A percentile compares a stretch with the other conserved stretches of the same genome.
Conservation (phyloP, 2,888 invertebrate genomes). For the Linhomoeus sp. region DNA sequence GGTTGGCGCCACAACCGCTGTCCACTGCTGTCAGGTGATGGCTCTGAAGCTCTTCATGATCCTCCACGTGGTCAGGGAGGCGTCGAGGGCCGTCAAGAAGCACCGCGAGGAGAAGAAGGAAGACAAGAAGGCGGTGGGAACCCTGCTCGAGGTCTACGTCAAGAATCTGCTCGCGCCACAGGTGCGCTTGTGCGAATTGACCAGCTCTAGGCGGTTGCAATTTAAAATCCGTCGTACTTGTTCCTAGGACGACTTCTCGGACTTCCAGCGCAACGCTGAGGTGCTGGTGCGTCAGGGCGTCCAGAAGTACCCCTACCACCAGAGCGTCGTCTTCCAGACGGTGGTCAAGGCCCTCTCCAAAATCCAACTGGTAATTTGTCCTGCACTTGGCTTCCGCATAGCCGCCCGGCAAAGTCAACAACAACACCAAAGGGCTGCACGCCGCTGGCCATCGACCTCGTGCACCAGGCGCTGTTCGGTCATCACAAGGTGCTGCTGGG, state of each 20-base stretch:
- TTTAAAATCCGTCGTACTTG: slow-evolving; percentile 27
- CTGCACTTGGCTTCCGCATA: too few species aligned
- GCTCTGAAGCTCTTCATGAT: slow-evolving; percentile 25
- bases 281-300: slow-evolving; percentile 61
- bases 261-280: slow-evolving; percentile 39
- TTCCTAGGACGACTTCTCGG: too few species aligned
- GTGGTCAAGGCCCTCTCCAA: slow-evolving; percentile 21
- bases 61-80: slow-evolving; percentile 16
- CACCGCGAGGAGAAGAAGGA: not conserved
- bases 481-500: slow-evolving; percentile 31
- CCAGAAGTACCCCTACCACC: slow-evolving; percentile 68
- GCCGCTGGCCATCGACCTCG: slow-evolving; percentile 16
- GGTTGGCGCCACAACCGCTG: not conserved
- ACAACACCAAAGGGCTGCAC: slow-evolving; percentile 10
- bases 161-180: not conserved
- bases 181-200: not conserved
- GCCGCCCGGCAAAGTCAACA: too few species aligned
- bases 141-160: not conserved
- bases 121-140: not conserved
- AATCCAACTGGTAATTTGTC: not conserved
- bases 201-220: not conserved
- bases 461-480: slow-evolving; percentile 22
- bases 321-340: slow-evolving; percentile 70
- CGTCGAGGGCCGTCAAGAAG: slow-evolving; percentile 15
- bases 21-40: slow-evolving; percentile 15